Conservation (phyloP, 2,888 invertebrate genomes). For the Scaptodrosophila latifasciaeformis region DNA sequence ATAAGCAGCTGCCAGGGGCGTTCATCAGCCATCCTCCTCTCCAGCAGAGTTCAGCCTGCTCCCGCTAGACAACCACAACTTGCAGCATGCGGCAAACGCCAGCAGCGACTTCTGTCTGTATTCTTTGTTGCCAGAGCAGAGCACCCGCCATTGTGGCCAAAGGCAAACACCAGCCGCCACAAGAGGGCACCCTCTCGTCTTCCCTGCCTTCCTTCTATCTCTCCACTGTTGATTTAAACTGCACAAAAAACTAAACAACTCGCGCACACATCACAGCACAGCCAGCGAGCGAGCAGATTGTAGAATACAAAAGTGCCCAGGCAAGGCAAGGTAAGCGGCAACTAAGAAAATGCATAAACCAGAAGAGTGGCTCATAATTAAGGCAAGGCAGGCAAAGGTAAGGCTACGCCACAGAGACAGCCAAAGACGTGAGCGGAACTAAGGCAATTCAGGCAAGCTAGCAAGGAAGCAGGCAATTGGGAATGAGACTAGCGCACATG, state of each 20-base stretch:
- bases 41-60: background rate
- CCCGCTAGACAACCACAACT: constrained; percentile 8
- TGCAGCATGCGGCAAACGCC: constrained; percentile 52
- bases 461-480: constrained; percentile 3
- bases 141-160: constrained; percentile 50
- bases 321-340: constrained; percentile 29
- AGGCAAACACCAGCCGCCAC: constrained; percentile 50
- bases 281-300: background rate
- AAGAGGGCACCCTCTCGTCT: constrained; percentile 23
- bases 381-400: constrained; percentile 40
- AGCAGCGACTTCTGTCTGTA: constrained; percentile 32
- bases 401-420: constrained; percentile 12
- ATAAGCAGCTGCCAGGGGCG: constrained; percentile 52
- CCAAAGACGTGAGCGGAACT: no score
- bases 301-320: constrained; percentile 1
- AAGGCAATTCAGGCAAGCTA: constrained; percentile 5
- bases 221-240: constrained; percentile 49
- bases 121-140: background rate
- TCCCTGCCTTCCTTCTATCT: background rate
- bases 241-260: constrained; percentile 43
- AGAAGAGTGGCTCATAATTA: constrained; percentile 68
- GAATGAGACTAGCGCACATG: constrained; percentile 22
- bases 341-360: constrained; percentile 55
- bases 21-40: constrained; percentile 14
- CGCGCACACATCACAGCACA: constrained; percentile 4